Evolutionary conservation across 35 echinoderm and acorn worm species (phyloP), one percentile per base, ranked within the genome.

Genomic region (Apostichopus californicus): DNA sequence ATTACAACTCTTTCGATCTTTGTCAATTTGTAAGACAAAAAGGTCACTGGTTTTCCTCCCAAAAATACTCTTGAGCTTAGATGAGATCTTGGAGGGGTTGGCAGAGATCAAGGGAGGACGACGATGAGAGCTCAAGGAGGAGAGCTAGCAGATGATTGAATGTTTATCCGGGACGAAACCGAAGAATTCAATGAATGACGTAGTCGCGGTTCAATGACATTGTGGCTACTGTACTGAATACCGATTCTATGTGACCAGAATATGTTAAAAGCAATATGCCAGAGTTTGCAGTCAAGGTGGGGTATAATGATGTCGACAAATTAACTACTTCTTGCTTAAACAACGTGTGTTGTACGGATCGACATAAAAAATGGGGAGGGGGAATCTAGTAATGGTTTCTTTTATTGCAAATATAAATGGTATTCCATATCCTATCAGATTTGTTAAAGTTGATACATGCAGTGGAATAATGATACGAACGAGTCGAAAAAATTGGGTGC

Each of bases 151-250:
- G 55, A 18, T 83, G 80, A 83, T 53, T 83, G 52, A 53, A n/a
- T 83, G 80, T 83, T 83, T 83, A 83, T 83, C 80, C 80, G 9
- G 46, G 25, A 55, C 17, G 80, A 83, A 83, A 83, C 80, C 46
- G n/a, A 53, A 83, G 80, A 83, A 83, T 56, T 56, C 15, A 56
- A 13, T 17, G 80, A 83, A n/a, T 83, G 80, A 83, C 80, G 52
- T 46, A 18, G 55, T 15, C 52, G 12, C 25, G 80, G 80, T 83
- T 83, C 80, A 83, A 55, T 83, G 80, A 83, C 80, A 53, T 55
- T 20, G 11, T 56, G 80, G 80, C 80, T 83, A 83, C 80, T 83
- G 80, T 83, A 83, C 80, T 53, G 18, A 83, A 83, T 83, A 34
- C 9, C 25, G 15, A 56, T 83, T 53, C 52, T 46, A 56, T n/a